Evolutionary conservation across 2,113 vertebrate species (phyloP), one percentile per base, ranked within the genome.

Genomic region (Talpa occidentalis): DNA sequence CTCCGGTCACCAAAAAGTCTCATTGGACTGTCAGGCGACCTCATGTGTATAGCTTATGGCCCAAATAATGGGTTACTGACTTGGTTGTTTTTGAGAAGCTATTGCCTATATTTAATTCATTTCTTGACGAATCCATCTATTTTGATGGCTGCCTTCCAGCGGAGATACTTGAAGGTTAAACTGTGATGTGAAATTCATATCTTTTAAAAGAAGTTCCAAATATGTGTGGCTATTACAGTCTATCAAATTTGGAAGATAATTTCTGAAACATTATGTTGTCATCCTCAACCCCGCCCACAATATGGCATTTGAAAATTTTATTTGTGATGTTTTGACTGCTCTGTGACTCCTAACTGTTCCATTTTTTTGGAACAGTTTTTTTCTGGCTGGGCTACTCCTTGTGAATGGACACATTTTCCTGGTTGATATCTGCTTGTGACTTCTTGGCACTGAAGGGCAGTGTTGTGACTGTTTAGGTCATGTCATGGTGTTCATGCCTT

Each of bases 131-230:
- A 73, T 78, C 21, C 26, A 35, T 54, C 76, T 90, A 77, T 56
- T 67, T 1, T 92, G 81, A 62, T 62, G 5, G 10, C 88, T 90
- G 35, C 19, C 32, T 85, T 79, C 9, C 54, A n/a, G 32, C 47
- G 60, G 32, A 64, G 24, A 73, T 54, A 59, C 56, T 54, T 88
- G 66, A 81, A 88, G 35, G n/a, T 78, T 95, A 74, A 95, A 91
- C 70, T 54, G 35, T 35, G 90, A 28, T 42, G 40, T 73, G 7
- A 69, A 59, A 56, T 81, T 88, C 59, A 79, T 72, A 47, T 64
- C 28, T n/a, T 85, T 90, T n/a, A 62, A 60, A 78, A 74, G 77
- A 88, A 78, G 56, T 78, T 92, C 32, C 37, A 72, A 83, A 81
- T 37, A 37, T 67, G 3, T 80, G 1, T 42, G 16, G 26, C 52